Base-by-base conservation (phyloP, 2,113 vertebrate species). In the Suncus etruscus region DNA sequence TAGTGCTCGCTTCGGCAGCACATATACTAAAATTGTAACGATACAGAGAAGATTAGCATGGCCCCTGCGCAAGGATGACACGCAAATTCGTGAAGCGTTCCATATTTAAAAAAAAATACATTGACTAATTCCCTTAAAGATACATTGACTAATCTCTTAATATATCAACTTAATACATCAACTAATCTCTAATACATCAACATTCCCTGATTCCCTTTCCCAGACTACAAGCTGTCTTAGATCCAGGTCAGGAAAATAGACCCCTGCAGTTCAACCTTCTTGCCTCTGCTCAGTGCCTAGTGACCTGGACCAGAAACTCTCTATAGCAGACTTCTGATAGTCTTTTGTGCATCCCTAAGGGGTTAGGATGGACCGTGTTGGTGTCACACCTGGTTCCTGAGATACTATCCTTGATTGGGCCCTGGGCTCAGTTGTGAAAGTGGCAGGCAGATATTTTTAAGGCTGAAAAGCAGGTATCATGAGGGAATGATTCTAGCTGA, bases 361-460 rank as follows among this genome's bases (percentile, higher is more conserved):
- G 27, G 25, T 27, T 25, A 66, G 65, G 65, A 29, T 6, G 65
- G 65, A 29, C 27, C 3, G 8, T 66, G 27, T 61, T 61, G 65
- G 65, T 27, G 58, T n/a, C 81, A 47, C 11, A 10, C 24, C 50
- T 65, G 7, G 27, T 51, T 83, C 81, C 73, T 78, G 63, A 77
- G 73, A 11, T 61, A 20, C 58, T 61, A 5, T 7, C 58, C 58
- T 61, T 18, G 29, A 50, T 9, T 8, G 24, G 22, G 32, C 20
- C 86, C 27, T 73, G 45, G 2, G 2, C 27, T 22, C 39, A 70
- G 47, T 69, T 54, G 70, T 39, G 65, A 66, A 61, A 27, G 47
- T 61, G 83, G 65, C 89, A 81, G 32, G 81, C 89, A 81, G 32
- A 81, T 61, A 22, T 51, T 70, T 93, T 75, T 72, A 58, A 80